Evolutionary conservation across 2,113 vertebrate genomes (phyloP).

Genomic region (human (Homo sapiens)): GRCh38 chr7:30239001-30239500

Average conservation of each 20-base stretch:
- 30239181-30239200: not conserved
- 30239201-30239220: not conserved
- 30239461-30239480: not conserved
- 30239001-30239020: not conserved
- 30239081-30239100: not conserved
- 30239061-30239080: not conserved
- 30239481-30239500: not conserved
- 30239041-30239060: not conserved
- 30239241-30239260: not conserved
- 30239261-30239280: not conserved
- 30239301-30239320: not conserved
- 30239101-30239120: not conserved
- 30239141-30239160: not conserved
- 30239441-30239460: not conserved
- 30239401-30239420: not conserved
- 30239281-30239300: not conserved
- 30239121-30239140: slow-evolving; percentile 7
- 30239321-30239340: not conserved
- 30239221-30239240: not conserved
- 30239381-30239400: not conserved
- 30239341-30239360: not conserved
- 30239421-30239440: not conserved
- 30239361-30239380: not conserved
- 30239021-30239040: not conserved
- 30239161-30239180: not conserved